Conservation (phyloP, 2,888 invertebrate species). For the Tinea trinotella region DNA sequence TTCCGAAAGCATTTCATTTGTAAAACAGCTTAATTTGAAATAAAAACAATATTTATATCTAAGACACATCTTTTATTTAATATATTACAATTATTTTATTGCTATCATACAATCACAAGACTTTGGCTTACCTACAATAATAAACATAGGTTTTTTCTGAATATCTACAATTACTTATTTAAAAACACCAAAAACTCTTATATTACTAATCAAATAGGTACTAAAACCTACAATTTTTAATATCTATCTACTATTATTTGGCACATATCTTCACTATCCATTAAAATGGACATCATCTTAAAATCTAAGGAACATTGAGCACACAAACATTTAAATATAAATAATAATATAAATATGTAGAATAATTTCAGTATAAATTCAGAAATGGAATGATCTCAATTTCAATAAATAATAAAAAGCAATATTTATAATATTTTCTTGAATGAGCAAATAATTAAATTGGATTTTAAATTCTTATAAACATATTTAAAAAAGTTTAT, state of each 20-base stretch:
- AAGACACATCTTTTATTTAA: constrained; percentile 4
- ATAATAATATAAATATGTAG: not conserved
- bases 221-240: not conserved
- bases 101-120: constrained; percentile 47
- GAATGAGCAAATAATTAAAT: no score
- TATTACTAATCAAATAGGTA: constrained; percentile 12
- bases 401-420: no score
- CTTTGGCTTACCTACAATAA: constrained; percentile 31
- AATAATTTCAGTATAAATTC: constrained; percentile 4
- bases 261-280: constrained; percentile 18
- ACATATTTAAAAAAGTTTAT: no score
- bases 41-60: no score
- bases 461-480: no score
- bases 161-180: not conserved
- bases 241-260: constrained; percentile 17
- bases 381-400: no score
- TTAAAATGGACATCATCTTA: constrained; percentile 14
- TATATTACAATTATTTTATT: constrained; percentile 28
- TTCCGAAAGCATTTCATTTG: no score
- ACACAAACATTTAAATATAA: constrained; percentile 21
- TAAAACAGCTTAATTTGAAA: no score
- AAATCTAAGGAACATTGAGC: constrained; percentile 17
- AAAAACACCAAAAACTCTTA: constrained; percentile 14
- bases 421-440: no score
- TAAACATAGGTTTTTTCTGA: not conserved